phyloP scores from a whole-genome alignment of 2,797 vertebrate species.

The Syndactyla subalaris region DNA sequence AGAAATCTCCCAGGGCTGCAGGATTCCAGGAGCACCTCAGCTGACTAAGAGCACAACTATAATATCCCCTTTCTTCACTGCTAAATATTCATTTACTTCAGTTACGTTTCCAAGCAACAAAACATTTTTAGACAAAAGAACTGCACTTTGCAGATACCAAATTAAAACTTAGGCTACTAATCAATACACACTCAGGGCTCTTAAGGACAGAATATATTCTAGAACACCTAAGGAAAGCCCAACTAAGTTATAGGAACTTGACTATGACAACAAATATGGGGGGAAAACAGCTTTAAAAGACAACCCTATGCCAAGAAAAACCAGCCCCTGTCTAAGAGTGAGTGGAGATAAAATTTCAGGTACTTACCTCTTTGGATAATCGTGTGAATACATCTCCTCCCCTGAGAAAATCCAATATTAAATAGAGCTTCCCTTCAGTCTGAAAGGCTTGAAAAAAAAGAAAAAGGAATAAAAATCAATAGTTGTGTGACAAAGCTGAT shows the following conservation, averaged over 20 bases:
- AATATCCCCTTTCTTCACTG: not conserved
- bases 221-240: not conserved
- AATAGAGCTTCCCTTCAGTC: constrained; percentile 99
- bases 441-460: constrained; percentile 87
- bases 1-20: not conserved
- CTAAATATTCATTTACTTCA: constrained; percentile 36
- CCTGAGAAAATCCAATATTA: constrained; percentile 99
- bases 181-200: not conserved
- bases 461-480: not conserved
- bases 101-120: constrained; percentile 57
- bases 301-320: not conserved
- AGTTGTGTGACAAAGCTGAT: not conserved
- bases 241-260: not conserved
- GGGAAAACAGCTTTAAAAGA: not conserved
- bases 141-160: not conserved
- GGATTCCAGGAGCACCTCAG: not conserved
- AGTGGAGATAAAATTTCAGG: constrained; percentile 46
- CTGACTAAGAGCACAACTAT: not conserved
- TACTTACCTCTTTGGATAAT: constrained; percentile 99
- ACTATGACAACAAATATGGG: not conserved
- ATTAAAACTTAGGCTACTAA: constrained; percentile 17
- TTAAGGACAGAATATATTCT: not conserved
- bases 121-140: constrained; percentile 49
- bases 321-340: not conserved
- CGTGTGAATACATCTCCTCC: constrained; percentile 99